Percentiles rank a stretch among this genome's conserved stretches.
Evolutionary conservation across 2,888 invertebrate genomes (phyloP).

Genomic region (Volucella inflata): DNA sequence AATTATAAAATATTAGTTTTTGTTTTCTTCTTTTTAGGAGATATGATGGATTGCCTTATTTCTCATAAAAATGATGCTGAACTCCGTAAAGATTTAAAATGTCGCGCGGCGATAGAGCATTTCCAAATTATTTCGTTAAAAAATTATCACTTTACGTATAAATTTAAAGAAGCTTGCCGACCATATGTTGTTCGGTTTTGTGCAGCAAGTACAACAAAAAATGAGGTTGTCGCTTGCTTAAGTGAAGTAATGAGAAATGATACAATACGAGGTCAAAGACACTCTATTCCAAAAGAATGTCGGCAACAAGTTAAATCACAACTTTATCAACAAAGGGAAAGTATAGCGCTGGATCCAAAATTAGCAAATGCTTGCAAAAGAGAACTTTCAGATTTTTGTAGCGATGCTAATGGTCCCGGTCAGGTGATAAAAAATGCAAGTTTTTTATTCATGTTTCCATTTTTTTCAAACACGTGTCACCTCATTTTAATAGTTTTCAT

Average conservation of each 20-base stretch:
- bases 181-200: conserved; percentile 90
- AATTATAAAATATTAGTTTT: background rate
- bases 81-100: conserved; percentile 91
- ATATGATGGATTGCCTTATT: conserved; percentile 97
- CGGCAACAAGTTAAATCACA: conserved; percentile 95
- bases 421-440: conserved; percentile 84
- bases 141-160: conserved; percentile 96
- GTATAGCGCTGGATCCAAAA: conserved; percentile 92
- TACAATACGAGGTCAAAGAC: conserved; percentile 90
- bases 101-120: conserved; percentile 97
- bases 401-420: conserved; percentile 87
- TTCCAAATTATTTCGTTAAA: conserved; percentile 97
- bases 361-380: conserved; percentile 91
- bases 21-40: conserved; percentile 83
- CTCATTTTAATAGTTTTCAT: conserved; percentile 22
- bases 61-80: conserved; percentile 94
- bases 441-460: conserved; percentile 52
- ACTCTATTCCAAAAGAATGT: conserved; percentile 93
- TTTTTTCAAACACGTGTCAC: conserved; percentile 6
- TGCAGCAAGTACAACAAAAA: conserved; percentile 89
- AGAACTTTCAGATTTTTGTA: conserved; percentile 91
- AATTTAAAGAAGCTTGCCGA: conserved; percentile 97
- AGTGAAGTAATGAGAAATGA: conserved; percentile 96
- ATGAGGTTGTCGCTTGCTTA: conserved; percentile 86
- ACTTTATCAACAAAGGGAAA: conserved; percentile 95